Percentiles rank a stretch among this genome's conserved stretches.
Evolutionary conservation across 2,888 invertebrate genomes (phyloP).

Genomic region (Sphinx pinastri): DNA sequence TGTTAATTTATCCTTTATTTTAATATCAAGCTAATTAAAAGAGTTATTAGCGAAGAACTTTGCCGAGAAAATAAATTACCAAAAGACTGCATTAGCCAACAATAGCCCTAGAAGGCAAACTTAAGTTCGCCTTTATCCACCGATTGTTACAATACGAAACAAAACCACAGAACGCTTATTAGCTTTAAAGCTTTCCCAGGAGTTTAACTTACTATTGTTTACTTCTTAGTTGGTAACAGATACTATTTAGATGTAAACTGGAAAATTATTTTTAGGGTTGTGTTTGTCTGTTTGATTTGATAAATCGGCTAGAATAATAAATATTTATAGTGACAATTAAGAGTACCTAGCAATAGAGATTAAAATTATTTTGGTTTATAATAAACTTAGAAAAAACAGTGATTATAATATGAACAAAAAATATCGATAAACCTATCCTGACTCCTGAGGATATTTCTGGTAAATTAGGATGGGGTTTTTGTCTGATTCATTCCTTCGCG

Average conservation of each 20-base stretch:
- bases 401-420: too few species aligned
- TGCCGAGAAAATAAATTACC: constrained; percentile 6
- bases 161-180: constrained; percentile 49
- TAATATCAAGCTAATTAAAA: not conserved
- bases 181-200: constrained; percentile 44
- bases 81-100: constrained; percentile 40
- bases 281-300: not conserved
- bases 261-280: not conserved
- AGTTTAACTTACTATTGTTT: constrained; percentile 14
- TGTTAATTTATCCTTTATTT: constrained; percentile 19
- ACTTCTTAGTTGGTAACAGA: constrained; percentile 18
- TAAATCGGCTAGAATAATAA: not conserved
- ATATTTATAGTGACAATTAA: too few species aligned
- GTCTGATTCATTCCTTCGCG: too few species aligned
- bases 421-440: too few species aligned
- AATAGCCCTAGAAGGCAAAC: constrained; percentile 42
- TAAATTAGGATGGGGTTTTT: too few species aligned
- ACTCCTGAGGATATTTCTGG: too few species aligned
- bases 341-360: too few species aligned
- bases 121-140: constrained; percentile 34
- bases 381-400: too few species aligned
- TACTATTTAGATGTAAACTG: not conserved
- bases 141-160: constrained; percentile 43
- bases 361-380: too few species aligned
- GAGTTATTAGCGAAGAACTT: constrained; percentile 1